Conservation (phyloP, 2,888 invertebrate species). For the Clostera curtula region DNA sequence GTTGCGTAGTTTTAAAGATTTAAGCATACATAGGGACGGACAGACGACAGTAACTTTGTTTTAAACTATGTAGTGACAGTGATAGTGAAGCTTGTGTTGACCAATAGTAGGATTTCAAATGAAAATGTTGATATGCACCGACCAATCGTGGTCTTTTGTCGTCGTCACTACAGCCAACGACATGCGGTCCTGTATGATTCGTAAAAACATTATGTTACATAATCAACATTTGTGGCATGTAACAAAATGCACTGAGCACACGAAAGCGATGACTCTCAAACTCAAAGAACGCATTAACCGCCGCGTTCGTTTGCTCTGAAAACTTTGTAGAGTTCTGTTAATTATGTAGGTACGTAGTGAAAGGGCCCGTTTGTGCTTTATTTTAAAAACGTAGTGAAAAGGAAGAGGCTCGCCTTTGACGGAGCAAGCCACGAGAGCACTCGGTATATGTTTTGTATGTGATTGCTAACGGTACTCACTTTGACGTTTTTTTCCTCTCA, state of each 20-base stretch:
- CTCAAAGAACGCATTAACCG: conserved; percentile 51
- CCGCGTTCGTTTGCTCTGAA: conserved; percentile 42
- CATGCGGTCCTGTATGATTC: too few relatives aligned
- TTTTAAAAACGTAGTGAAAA: conserved; percentile 58
- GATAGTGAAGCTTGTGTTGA: too few relatives aligned
- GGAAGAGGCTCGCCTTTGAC: conserved; percentile 64
- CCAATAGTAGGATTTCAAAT: too few relatives aligned
- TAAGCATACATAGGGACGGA: too few relatives aligned
- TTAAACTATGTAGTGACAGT: too few relatives aligned
- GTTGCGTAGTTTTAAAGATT: too few relatives aligned
- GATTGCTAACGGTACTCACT: conserved; percentile 32
- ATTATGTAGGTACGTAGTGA: conserved; percentile 49
- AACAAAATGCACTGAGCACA: conserved; percentile 35
- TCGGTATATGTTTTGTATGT: conserved; percentile 43
- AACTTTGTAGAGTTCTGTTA: conserved; percentile 47
- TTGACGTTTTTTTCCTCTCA: conserved; percentile 29
- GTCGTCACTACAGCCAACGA: too few relatives aligned
- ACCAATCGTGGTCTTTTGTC: too few relatives aligned
- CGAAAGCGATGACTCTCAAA: conserved; percentile 44
- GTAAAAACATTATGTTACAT: too few relatives aligned
- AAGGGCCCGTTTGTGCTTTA: conserved; percentile 32
- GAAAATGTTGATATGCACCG: too few relatives aligned
- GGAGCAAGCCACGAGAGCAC: conserved; percentile 42
- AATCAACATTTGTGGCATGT: conserved; percentile 1
- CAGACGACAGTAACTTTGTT: too few relatives aligned